phyloP scores from a whole-genome alignment of 2,797 vertebrate genomes.

The Artibeus lituratus region DNA sequence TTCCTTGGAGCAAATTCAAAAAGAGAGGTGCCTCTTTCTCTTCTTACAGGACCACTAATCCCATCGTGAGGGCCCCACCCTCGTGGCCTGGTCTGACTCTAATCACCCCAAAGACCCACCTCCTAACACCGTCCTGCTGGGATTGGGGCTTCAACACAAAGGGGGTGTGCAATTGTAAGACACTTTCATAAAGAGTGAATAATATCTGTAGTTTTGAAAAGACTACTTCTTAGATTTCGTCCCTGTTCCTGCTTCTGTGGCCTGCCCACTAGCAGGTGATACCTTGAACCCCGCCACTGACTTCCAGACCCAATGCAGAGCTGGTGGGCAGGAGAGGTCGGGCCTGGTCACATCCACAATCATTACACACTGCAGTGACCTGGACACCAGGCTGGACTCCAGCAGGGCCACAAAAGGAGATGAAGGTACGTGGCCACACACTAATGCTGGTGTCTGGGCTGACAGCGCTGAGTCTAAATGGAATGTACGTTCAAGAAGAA shows the following conservation, averaged over 20 bases:
- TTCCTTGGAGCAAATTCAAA: neutral
- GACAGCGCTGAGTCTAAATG: fast-evolving
- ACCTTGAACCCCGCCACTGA: neutral
- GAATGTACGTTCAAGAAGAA: neutral
- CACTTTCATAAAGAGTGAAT: neutral
- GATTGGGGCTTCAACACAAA: neutral
- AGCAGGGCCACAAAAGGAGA: neutral
- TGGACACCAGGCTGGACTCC: neutral
- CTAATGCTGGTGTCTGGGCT: neutral
- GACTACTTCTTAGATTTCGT: neutral
- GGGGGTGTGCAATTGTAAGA: neutral
- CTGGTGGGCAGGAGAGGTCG: neutral
- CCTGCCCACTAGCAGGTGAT: neutral
- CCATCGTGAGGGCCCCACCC: neutral
- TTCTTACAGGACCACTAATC: neutral
- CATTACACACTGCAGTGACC: neutral
- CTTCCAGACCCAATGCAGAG: neutral
- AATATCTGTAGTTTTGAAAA: neutral
- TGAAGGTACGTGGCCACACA: fast-evolving
- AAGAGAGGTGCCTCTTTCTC: neutral
- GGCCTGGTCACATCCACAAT: neutral
- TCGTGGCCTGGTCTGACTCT: neutral
- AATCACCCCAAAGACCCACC: neutral
- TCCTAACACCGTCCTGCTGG: neutral
- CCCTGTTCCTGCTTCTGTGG: neutral